Evolutionary conservation across 2,113 vertebrate species (phyloP).

Genomic region (Alces alces): DNA sequence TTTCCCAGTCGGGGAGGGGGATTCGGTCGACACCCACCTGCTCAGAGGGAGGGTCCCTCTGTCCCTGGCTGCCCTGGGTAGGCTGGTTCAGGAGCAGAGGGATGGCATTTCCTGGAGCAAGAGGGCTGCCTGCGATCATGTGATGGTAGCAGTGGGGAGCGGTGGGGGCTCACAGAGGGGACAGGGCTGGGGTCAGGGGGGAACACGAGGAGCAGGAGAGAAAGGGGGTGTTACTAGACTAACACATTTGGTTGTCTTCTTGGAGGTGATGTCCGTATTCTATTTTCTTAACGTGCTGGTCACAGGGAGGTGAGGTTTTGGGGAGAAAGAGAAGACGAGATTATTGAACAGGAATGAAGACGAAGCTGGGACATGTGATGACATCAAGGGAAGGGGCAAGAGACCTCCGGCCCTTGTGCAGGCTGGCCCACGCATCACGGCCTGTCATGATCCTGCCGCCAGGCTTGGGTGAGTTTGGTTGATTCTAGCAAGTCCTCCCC

Average conservation of each 20-base stretch:
- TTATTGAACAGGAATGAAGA: neutral
- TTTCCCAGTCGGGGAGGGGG: accelerated
- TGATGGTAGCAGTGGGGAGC: neutral
- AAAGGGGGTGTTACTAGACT: neutral
- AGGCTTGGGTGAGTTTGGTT: neutral
- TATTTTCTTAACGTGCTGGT: neutral
- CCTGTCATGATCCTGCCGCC: accelerated
- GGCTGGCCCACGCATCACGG: accelerated
- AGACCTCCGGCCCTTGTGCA: accelerated
- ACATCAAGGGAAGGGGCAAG: no score
- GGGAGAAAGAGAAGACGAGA: neutral
- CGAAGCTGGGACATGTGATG: accelerated
- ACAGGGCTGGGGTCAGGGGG: neutral
- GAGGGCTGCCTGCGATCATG: accelerated
- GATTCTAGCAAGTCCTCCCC: accelerated
- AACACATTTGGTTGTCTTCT: neutral
- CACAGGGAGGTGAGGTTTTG: neutral
- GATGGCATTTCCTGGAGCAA: accelerated
- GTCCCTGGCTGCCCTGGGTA: neutral
- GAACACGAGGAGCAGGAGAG: neutral
- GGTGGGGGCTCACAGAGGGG: no score
- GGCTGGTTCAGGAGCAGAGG: neutral
- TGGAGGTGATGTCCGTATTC: neutral
- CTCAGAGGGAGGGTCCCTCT: neutral
- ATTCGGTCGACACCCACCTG: accelerated